Conservation (phyloP, 2,113 vertebrate genomes). For the Cinclus cinclus region DNA sequence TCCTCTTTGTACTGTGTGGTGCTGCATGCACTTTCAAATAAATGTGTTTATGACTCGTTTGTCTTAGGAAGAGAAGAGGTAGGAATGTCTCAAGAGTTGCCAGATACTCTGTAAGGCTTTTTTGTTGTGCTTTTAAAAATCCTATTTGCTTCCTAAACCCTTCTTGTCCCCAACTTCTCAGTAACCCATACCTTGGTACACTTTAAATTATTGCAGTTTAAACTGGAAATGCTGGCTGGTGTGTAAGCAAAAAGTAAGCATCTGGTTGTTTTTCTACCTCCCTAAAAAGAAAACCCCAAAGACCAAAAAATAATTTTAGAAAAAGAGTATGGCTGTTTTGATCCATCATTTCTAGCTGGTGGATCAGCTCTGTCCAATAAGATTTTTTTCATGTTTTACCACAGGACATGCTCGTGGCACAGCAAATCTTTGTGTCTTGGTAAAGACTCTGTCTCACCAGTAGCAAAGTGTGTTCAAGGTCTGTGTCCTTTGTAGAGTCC, state of each 20-base stretch:
- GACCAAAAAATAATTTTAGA: accelerated
- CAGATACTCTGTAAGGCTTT: neutral
- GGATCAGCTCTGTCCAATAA: neutral
- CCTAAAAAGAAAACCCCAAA: too few relatives aligned
- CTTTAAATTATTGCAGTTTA: neutral
- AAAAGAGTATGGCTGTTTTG: neutral
- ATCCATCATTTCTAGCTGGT: neutral
- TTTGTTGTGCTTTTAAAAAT: neutral
- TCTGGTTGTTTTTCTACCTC: neutral
- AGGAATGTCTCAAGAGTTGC: neutral
- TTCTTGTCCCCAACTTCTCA: neutral
- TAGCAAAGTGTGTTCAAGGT: accelerated
- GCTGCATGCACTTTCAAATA: neutral
- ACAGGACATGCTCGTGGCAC: neutral
- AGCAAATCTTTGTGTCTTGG: neutral
- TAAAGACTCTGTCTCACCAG: neutral
- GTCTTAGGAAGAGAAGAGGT: neutral
- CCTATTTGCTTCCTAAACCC: accelerated
- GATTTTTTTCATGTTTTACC: neutral
- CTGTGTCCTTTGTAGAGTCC: neutral
- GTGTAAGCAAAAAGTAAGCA: neutral
- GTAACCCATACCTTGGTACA: neutral
- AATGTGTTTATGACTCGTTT: neutral
- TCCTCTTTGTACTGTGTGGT: neutral
- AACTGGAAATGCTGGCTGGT: neutral